These are phyloP conservation scores for Netelia fuscicornis DNA, from an alignment of 2,888 invertebrate genomes.

Conservation along the genomic window DNA sequence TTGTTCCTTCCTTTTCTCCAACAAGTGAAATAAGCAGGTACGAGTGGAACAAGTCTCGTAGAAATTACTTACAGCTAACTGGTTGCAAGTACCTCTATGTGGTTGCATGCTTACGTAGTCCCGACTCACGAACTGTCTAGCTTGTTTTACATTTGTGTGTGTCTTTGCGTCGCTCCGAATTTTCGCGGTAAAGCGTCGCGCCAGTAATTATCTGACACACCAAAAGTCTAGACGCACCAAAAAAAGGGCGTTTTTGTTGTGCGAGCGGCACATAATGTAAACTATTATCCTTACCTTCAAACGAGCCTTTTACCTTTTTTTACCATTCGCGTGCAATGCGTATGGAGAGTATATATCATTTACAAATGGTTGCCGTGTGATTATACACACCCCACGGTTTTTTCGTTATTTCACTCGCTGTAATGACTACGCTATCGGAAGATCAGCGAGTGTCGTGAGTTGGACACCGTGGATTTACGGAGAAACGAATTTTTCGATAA, in stretches of 20 bases:
- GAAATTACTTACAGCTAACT: slow-evolving; percentile 9
- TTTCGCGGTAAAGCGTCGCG: slow-evolving; percentile 68
- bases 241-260: slow-evolving; percentile 30
- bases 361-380: slow-evolving; percentile 5
- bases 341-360: not conserved
- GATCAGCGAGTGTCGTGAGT: slow-evolving; percentile 64
- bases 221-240: slow-evolving; percentile 73
- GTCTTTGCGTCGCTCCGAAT: slow-evolving; percentile 9
- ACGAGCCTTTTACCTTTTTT: slow-evolving; percentile 11
- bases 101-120: slow-evolving; percentile 18
- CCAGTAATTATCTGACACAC: slow-evolving; percentile 68
- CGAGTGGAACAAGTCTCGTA: not conserved
- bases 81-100: slow-evolving; percentile 4
- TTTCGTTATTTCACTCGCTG: slow-evolving; percentile 65
- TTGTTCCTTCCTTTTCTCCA: not conserved
- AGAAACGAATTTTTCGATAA: slow-evolving; percentile 55
- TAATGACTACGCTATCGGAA: slow-evolving; percentile 76
- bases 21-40: slow-evolving; percentile 1
- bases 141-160: not conserved
- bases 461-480: slow-evolving; percentile 47
- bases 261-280: slow-evolving; percentile 49
- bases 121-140: slow-evolving; percentile 27
- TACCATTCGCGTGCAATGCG: slow-evolving; percentile 28
- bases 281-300: slow-evolving; percentile 50
- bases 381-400: slow-evolving; percentile 3